phyloP scores from a whole-genome alignment of 2,888 invertebrate species.

The Phalera bucephala region DNA sequence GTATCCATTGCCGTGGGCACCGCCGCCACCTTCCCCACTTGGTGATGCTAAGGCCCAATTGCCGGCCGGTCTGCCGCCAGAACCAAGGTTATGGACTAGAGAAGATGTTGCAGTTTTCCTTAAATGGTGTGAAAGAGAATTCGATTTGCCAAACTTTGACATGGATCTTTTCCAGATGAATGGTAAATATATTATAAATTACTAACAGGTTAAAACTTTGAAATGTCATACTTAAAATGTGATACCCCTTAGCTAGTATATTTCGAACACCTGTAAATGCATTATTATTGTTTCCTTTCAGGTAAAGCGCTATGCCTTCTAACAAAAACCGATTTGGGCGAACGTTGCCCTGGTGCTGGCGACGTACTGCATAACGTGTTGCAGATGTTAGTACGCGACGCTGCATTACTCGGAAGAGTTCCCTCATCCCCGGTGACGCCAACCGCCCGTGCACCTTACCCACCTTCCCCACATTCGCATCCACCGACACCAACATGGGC shows the following conservation, averaged over 20 bases:
- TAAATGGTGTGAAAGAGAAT: constrained; percentile 96
- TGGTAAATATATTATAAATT: constrained; percentile 79
- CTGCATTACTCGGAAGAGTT: constrained; percentile 89
- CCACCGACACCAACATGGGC: constrained; percentile 92
- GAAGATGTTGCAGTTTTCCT: constrained; percentile 95
- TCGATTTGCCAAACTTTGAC: constrained; percentile 95
- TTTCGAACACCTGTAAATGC: no score
- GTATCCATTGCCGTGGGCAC: constrained; percentile 91
- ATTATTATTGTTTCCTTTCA: constrained; percentile 70
- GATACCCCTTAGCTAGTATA: no score
- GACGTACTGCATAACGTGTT: constrained; percentile 97
- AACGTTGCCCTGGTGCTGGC: constrained; percentile 95
- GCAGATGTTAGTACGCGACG: constrained; percentile 92
- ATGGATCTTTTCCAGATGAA: constrained; percentile 98
- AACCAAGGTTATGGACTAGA: constrained; percentile 95
- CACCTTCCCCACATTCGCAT: constrained; percentile 91
- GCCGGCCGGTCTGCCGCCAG: constrained; percentile 91
- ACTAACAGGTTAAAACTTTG: no score
- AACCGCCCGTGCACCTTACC: constrained; percentile 88
- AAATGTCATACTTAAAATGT: no score
- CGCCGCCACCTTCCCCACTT: constrained; percentile 86
- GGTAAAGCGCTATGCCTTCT: constrained; percentile 96
- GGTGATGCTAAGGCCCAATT: constrained; percentile 94
- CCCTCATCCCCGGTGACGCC: constrained; percentile 93
- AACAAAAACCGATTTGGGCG: constrained; percentile 94